phyloP scores from a whole-genome alignment of 2,113 vertebrate species.

The Lophura nycthemera region DNA sequence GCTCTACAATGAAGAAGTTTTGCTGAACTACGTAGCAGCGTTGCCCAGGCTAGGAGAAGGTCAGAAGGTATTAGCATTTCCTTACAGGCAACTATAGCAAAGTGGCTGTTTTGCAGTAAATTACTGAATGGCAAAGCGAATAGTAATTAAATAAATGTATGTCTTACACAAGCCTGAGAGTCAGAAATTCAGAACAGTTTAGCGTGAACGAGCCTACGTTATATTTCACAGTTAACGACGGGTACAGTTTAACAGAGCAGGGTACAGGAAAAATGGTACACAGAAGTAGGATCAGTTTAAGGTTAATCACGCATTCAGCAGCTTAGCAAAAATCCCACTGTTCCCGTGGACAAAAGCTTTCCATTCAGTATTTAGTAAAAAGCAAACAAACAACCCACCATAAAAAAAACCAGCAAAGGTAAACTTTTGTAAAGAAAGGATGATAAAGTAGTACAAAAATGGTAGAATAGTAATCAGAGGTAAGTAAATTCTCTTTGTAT shows the following conservation, averaged over 20 bases:
- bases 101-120: not conserved
- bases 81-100: not conserved
- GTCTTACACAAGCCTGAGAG: not conserved
- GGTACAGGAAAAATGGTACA: not conserved
- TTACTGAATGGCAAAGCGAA: not conserved
- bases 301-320: conserved; percentile 36
- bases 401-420: not conserved
- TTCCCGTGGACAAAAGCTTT: not conserved
- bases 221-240: not conserved
- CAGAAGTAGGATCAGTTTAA: conserved; percentile 27
- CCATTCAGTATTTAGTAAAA: not conserved
- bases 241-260: not conserved
- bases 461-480: not conserved
- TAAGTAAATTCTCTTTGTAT: not conserved
- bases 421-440: not conserved
- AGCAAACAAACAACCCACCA: not conserved
- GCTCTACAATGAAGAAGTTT: not conserved
- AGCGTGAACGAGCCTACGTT: not conserved
- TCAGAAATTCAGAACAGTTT: not conserved
- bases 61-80: not conserved
- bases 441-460: not conserved
- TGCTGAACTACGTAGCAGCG: not conserved
- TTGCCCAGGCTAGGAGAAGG: not conserved
- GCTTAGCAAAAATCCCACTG: conserved; percentile 22
- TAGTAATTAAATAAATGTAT: not conserved